Evolutionary conservation across 1,140 invertebrate species (phyloP), one percentile per base, ranked within the genome.

Genomic region (Achroia grisella): DNA sequence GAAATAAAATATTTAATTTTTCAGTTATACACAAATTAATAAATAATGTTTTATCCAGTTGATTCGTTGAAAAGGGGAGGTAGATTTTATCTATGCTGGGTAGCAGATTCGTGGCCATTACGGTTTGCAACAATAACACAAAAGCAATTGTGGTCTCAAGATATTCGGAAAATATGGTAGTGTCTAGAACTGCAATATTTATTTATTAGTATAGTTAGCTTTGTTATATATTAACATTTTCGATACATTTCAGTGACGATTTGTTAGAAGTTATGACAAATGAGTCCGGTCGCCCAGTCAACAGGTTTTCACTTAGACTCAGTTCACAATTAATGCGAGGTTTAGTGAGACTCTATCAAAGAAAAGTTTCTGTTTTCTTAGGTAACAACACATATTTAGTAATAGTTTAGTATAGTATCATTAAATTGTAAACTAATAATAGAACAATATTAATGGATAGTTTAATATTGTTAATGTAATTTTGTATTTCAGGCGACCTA

Each of bases 41-140:
- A n/a, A n/a, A n/a, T n/a, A 59, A 84, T 84, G 80, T 84, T 84
- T 77, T 84, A 75, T 58, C 76, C 76, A 4, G 68, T 63, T 0
- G 67, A 72, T 29, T 75, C 74, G 4, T 61, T 84, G 15, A 70
- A 60, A 48, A 57, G 63, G 52, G 78, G 78, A 5, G 80, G 80
- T 13, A 68, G 70, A 52, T 84, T 84, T 71, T 77, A 84, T 57
- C 64, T 82, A 40, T 80, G 74, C 40, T 84, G 80, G 80, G 65
- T 84, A 2, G 80, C 78, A 15, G 80, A 84, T 53, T 78, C 80
- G 6, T 84, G 80, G 80, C 80, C 80, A 12, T 40, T 67, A 17
- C 66, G 80, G 37, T 84, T 84, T 71, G 65, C 69, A 8, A 62
- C 63, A 17, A 71, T 80, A 48, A 74, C 70, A 17, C 71, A 71